phyloP scores from a whole-genome alignment of 2,113 vertebrate genomes.

The Diphyllodes magnificus region DNA sequence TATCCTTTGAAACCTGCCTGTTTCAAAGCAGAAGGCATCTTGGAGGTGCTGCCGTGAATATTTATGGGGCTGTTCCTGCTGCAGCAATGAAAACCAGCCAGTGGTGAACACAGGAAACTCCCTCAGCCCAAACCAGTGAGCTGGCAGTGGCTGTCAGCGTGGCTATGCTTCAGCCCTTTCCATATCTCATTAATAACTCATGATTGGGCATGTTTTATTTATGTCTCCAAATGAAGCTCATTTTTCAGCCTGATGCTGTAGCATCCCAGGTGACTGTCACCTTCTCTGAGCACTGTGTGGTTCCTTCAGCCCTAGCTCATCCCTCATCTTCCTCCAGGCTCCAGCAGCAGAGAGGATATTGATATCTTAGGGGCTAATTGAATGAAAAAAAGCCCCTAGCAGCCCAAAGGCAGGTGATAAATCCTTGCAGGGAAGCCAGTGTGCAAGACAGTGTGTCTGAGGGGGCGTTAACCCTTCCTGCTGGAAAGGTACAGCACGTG shows the following conservation, averaged over 20 bases:
- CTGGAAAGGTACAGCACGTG: neutral
- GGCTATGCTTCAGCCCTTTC: neutral
- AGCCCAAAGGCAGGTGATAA: neutral
- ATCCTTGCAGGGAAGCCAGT: neutral
- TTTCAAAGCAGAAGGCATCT: neutral
- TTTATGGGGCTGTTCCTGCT: neutral
- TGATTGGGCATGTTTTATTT: constrained; percentile 15
- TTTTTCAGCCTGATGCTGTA: neutral
- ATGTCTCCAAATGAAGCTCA: constrained; percentile 10
- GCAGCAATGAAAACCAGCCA: neutral
- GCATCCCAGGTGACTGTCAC: neutral
- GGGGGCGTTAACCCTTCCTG: neutral
- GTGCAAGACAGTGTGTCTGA: neutral
- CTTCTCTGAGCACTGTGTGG: neutral
- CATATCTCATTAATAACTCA: neutral
- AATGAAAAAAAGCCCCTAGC: neutral
- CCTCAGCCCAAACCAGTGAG: neutral
- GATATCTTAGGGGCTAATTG: neutral
- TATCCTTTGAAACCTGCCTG: neutral
- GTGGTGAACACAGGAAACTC: neutral
- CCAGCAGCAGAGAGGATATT: neutral
- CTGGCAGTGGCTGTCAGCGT: neutral
- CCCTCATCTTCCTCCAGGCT: neutral
- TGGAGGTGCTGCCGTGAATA: neutral
- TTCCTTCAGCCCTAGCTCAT: neutral